Evolutionary conservation across 2,113 vertebrate species (phyloP).

Genomic region (Chauna torquata): DNA sequence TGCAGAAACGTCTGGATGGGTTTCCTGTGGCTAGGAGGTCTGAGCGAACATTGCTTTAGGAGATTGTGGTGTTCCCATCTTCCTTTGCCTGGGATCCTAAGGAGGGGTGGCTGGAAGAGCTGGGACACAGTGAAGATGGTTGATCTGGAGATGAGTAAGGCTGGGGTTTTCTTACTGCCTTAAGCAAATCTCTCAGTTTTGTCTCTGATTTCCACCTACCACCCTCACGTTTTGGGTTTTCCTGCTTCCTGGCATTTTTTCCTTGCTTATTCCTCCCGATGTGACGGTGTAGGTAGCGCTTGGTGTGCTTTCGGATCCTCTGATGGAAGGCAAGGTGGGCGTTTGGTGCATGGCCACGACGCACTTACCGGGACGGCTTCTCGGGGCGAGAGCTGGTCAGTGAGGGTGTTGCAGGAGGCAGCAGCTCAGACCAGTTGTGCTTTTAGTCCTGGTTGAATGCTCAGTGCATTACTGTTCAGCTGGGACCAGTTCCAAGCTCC

Average conservation of each 20-base stretch:
- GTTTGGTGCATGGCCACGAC: background rate
- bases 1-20: background rate
- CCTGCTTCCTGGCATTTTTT: background rate
- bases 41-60: background rate
- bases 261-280: background rate
- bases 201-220: background rate
- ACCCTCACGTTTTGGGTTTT: background rate
- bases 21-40: background rate
- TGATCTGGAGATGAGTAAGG: background rate
- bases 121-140: background rate
- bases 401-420: background rate
- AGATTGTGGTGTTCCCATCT: background rate
- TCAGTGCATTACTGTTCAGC: background rate
- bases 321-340: background rate
- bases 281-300: background rate
- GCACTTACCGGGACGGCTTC: background rate
- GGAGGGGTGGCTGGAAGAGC: background rate
- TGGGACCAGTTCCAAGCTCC: constrained; percentile 43
- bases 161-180: background rate
- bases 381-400: background rate
- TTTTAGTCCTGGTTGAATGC: background rate
- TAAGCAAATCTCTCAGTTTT: background rate
- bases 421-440: background rate
- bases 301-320: background rate
- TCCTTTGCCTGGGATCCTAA: background rate